phyloP scores from a whole-genome alignment of 2,113 vertebrate species.

The Gymnorhina tibicen region DNA sequence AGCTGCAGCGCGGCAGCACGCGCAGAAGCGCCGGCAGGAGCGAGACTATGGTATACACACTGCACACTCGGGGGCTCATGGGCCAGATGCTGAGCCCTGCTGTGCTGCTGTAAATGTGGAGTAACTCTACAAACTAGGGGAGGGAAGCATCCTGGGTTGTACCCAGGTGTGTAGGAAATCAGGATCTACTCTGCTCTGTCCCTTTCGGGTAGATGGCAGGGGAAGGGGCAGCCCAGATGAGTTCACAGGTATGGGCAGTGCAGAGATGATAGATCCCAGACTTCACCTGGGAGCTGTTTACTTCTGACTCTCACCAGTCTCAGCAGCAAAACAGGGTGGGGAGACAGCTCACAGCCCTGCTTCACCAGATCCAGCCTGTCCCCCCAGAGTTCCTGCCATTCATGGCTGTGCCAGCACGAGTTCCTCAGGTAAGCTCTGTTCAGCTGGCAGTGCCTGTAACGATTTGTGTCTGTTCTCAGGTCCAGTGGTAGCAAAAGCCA shows the following conservation, averaged over 20 bases:
- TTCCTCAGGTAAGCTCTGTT: background rate
- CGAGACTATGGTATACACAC: conserved; percentile 61
- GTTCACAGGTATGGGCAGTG: background rate
- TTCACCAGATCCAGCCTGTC: background rate
- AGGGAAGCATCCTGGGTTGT: background rate
- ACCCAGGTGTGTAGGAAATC: background rate
- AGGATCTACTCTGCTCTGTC: background rate
- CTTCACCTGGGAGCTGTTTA: background rate
- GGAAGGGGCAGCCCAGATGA: background rate
- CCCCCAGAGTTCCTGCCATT: background rate
- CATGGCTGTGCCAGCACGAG: background rate
- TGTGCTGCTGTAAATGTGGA: background rate
- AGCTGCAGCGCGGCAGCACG: conserved; percentile 78
- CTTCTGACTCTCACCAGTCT: background rate
- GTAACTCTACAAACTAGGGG: background rate
- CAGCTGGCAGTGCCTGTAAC: background rate
- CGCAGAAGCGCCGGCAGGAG: conserved; percentile 79
- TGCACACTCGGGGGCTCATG: background rate
- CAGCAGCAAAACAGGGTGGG: background rate
- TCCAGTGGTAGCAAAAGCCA: conserved; percentile 64
- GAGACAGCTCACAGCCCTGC: background rate
- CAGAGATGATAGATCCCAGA: background rate
- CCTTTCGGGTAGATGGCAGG: background rate
- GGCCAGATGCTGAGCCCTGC: background rate
- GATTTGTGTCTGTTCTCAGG: conserved; percentile 29